These are phyloP conservation scores for Cirrhinus mrigala DNA, from an alignment of 2,797 vertebrate species.

Conservation along the genomic window DNA sequence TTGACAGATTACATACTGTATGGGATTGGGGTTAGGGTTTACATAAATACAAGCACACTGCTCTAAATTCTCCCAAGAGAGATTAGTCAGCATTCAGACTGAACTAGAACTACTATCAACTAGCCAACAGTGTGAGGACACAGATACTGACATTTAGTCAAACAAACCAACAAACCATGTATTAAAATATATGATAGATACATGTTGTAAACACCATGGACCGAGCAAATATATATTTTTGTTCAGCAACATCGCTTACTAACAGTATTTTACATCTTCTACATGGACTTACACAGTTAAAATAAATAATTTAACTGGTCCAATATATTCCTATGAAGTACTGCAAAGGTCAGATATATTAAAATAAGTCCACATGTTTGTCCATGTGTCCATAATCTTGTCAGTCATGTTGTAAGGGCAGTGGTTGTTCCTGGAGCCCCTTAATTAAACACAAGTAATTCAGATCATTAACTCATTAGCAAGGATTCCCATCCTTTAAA, in stretches of 20 bases:
- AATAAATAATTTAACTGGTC: neutral
- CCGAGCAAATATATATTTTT: neutral
- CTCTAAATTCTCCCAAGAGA: slow-evolving; percentile 10
- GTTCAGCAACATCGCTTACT: neutral
- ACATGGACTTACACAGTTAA: neutral
- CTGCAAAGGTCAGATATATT: neutral
- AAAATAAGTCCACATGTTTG: neutral
- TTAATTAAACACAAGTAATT: neutral
- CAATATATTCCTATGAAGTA: neutral
- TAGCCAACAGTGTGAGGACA: slow-evolving; percentile 1
- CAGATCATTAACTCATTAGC: neutral
- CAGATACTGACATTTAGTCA: neutral
- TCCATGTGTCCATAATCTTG: neutral
- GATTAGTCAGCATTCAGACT: slow-evolving; percentile 7
- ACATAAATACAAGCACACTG: neutral
- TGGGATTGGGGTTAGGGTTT: slow-evolving; percentile 12
- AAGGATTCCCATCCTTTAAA: neutral
- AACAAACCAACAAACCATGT: neutral
- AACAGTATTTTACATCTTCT: neutral
- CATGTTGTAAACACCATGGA: neutral
- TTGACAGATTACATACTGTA: slow-evolving; percentile 1
- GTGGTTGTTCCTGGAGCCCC: neutral
- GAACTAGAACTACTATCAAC: slow-evolving; percentile 2
- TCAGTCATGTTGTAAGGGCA: neutral
- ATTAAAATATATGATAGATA: neutral